Percentiles rank a stretch among this genome's conserved stretches.
These are phyloP conservation scores for Drosophila bocki DNA, from an alignment of 1,140 invertebrate genomes.

Conservation along the genomic window DNA sequence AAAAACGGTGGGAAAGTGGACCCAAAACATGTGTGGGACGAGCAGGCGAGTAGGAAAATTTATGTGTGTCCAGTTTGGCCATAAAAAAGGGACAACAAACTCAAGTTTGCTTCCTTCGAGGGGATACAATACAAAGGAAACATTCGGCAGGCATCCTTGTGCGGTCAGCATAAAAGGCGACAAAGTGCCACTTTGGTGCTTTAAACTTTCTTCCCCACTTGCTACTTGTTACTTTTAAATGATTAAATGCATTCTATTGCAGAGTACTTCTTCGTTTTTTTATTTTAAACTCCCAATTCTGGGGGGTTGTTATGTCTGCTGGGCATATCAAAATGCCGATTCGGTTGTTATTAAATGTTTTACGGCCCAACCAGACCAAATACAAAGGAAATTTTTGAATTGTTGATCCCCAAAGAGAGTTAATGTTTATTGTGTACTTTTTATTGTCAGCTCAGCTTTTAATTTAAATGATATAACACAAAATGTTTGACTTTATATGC, in stretches of 20 bases:
- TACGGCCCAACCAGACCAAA: constrained; percentile 47
- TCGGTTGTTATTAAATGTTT: constrained; percentile 77
- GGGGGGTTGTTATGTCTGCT: constrained; percentile 68
- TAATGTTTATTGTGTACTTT: constrained; percentile 61
- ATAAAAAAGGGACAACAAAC: constrained; percentile 61
- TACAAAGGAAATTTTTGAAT: constrained; percentile 54
- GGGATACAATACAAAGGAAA: constrained; percentile 54
- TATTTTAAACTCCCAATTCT: constrained; percentile 44
- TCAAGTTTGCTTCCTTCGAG: constrained; percentile 16
- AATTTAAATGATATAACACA: constrained; percentile 78
- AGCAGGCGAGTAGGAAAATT: constrained; percentile 21
- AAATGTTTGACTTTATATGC: constrained; percentile 63
- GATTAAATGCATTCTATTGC: constrained; percentile 70
- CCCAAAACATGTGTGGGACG: constrained; percentile 58
- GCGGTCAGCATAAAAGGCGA: constrained; percentile 75
- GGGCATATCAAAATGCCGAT: constrained; percentile 49
- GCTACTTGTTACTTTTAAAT: constrained; percentile 65
- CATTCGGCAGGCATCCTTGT: constrained; percentile 49
- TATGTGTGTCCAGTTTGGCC: constrained; percentile 48
- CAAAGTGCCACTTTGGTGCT: constrained; percentile 76
- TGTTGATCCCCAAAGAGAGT: constrained; percentile 51
- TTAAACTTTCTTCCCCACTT: constrained; percentile 65
- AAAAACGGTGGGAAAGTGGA: constrained; percentile 49
- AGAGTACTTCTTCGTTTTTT: constrained; percentile 27
- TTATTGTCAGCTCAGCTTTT: constrained; percentile 79